Evolutionary conservation across 2,888 invertebrate genomes (phyloP).

Genomic region (Dryadula phaetusa): DNA sequence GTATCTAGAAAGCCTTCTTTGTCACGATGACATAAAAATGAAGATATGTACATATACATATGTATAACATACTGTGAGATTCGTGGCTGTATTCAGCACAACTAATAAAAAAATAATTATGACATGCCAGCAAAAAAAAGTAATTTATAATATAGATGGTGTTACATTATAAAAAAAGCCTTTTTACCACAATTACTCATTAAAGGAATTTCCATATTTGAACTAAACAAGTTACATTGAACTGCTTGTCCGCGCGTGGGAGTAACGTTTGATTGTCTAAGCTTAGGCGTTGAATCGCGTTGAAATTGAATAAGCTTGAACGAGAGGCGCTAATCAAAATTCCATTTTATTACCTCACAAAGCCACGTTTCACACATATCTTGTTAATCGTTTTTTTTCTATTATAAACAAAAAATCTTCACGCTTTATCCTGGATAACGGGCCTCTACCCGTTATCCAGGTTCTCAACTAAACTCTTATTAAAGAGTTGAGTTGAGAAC

Average conservation of each 20-base stretch:
- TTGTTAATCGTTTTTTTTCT: not conserved
- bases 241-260: slow-evolving; percentile 37
- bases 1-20: too few species aligned
- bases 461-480: too few species aligned
- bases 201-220: slow-evolving; percentile 14
- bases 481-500: too few species aligned
- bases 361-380: slow-evolving; percentile 22
- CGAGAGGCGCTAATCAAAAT: slow-evolving; percentile 37
- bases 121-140: not conserved
- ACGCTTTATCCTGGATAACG: too few species aligned
- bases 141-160: not conserved
- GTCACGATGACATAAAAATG: too few species aligned
- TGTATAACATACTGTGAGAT: too few species aligned
- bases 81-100: too few species aligned
- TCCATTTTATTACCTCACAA: slow-evolving; percentile 27
- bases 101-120: not conserved
- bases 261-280: slow-evolving; percentile 39
- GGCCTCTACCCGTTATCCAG: too few species aligned
- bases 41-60: too few species aligned
- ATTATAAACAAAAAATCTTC: too few species aligned
- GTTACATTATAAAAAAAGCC: not conserved
- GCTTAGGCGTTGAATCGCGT: slow-evolving; percentile 29
- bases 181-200: slow-evolving; percentile 13
- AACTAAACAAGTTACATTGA: slow-evolving; percentile 33
- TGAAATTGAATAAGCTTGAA: slow-evolving; percentile 31